A percentile compares a stretch with the other conserved stretches of the same genome.
phyloP scores from a whole-genome alignment of 2,113 vertebrate species.

The Rhabdomys dilectus region DNA sequence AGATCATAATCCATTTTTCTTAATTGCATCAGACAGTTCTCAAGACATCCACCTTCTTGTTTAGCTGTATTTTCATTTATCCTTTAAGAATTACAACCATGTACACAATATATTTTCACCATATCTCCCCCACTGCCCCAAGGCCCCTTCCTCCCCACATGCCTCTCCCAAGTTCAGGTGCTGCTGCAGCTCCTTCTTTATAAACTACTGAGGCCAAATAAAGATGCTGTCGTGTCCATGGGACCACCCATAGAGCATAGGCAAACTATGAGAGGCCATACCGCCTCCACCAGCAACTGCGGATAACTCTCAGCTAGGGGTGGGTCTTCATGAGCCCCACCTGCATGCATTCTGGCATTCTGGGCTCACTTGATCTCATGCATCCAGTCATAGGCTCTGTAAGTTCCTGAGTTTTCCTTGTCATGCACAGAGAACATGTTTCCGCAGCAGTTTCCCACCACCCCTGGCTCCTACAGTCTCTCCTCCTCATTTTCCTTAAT shows the following conservation, averaged over 20 bases:
- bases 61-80: neutral
- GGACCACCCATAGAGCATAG: neutral
- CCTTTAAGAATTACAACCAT: neutral
- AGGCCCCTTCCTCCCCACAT: too few relatives aligned
- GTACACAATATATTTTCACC: neutral
- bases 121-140: neutral
- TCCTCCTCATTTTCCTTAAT: neutral
- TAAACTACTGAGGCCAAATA: neutral
- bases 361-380: neutral
- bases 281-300: neutral
- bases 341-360: neutral
- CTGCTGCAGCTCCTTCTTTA: neutral
- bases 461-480: neutral
- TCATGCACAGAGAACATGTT: neutral
- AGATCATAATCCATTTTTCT: slow-evolving; percentile 8
- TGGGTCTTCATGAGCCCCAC: neutral
- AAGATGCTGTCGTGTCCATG: neutral
- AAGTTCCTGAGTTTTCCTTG: neutral
- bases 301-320: neutral
- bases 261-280: neutral
- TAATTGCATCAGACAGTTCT: neutral
- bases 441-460: too few relatives aligned
- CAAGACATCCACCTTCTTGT: neutral
- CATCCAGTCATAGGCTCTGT: neutral
- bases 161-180: neutral